phyloP scores from a whole-genome alignment of 2,113 vertebrate species.

The Anser cygnoides region DNA sequence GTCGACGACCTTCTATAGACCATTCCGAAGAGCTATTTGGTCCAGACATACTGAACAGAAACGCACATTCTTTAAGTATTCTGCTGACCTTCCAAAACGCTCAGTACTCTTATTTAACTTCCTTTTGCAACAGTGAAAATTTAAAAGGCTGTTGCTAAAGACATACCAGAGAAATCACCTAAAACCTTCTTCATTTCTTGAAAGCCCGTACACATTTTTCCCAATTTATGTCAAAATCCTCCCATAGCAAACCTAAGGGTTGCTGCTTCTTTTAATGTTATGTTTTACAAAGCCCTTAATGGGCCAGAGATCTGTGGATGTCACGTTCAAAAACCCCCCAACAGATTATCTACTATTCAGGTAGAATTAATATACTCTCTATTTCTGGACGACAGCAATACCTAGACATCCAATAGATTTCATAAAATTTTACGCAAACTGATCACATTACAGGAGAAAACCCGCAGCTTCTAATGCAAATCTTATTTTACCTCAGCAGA shows the following conservation, averaged over 20 bases:
- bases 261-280: not conserved
- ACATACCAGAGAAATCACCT: not conserved
- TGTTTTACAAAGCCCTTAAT: not conserved
- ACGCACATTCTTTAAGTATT: constrained; percentile 21
- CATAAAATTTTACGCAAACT: not conserved
- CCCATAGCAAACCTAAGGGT: not conserved
- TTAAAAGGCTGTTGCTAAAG: not conserved
- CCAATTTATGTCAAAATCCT: not conserved
- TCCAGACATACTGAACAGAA: constrained; percentile 91
- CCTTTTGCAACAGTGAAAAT: not conserved
- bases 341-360: not conserved
- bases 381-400: not conserved
- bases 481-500: not conserved
- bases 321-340: not conserved
- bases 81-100: not conserved
- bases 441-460: not conserved
- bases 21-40: constrained; percentile 97
- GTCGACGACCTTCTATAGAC: constrained; percentile 95
- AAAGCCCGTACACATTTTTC: not conserved
- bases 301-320: not conserved
- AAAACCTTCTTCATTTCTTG: not conserved
- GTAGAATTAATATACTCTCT: not conserved
- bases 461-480: not conserved
- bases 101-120: not conserved
- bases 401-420: not conserved